Evolutionary conservation across 2,888 invertebrate genomes (phyloP), one percentile per base, ranked within the genome.

Genomic region (Microctonus hyperodae): DNA sequence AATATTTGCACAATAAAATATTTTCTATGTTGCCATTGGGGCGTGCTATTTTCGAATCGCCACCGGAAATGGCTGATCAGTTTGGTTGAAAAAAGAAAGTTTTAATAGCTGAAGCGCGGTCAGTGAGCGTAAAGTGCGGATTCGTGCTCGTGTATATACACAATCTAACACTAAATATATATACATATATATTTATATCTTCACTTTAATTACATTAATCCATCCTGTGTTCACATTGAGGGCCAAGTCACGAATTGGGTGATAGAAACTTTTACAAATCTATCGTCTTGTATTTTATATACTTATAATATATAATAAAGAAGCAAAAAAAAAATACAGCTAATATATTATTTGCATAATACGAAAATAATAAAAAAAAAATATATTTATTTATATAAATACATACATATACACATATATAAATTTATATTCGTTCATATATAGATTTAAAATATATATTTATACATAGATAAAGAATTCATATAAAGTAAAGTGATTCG

Each of bases 131-230:
- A 75, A 75, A 76, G 73, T 68, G 70, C 72, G 72, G 68, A 65
- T 69, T 69, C 16, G 20, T 16, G 16, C 16, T 7, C 44, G 2
- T 44, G 16, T 16, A 20, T 5, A 16, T 20, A 44, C 16, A 2
- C 44, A 6, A 28, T 28, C 4, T 7, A 3, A 28, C 28, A 5
- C n/a, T n/a, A n/a, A n/a, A n/a, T n/a, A n/a, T n/a, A 3, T 28
- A 5, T 28, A 5, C 28, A 5, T 28, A 3, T 7, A 5, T 28
- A 5, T 28, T 5, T 28, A 5, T 20, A 16, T 64, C 69, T 69
- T 72, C 75, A 74, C 74, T 78, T 78, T 77, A 78, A 78, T 78
- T 76, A 75, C 74, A 70, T 65, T 70, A 55, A 48, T 59, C 40
- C 68, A 53, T 57, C 58, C 56, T 48, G 53, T 44, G 56, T 6